These are phyloP conservation scores for Tenodera sinensis DNA, from an alignment of 2,888 invertebrate genomes.

Conservation along the genomic window DNA sequence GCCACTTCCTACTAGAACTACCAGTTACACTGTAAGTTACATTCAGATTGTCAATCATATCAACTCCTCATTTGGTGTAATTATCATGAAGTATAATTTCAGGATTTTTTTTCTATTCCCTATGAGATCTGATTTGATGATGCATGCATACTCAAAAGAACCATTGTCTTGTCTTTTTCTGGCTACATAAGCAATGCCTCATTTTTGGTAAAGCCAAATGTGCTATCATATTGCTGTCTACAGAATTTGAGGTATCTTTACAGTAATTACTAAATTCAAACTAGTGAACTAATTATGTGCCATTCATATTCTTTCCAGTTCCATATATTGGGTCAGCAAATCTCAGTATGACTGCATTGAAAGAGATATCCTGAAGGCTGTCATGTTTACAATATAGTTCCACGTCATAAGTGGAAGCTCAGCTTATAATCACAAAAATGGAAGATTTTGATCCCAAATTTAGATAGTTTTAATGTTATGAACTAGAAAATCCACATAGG, in stretches of 20 bases:
- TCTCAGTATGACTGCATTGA: slow-evolving; percentile 30
- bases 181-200: slow-evolving; percentile 23
- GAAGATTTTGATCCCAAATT: background rate
- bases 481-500: background rate
- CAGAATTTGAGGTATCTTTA: background rate
- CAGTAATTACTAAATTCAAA: slow-evolving; percentile 23
- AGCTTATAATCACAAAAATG: slow-evolving; percentile 28
- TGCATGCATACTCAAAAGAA: background rate
- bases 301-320: slow-evolving; percentile 29
- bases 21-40: slow-evolving; percentile 7
- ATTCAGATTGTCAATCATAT: slow-evolving; percentile 16
- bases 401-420: slow-evolving; percentile 30
- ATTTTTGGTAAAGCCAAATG: slow-evolving; percentile 25
- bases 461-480: background rate
- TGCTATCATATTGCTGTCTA: background rate
- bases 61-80: slow-evolving; percentile 10
- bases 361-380: slow-evolving; percentile 31
- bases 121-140: background rate
- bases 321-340: slow-evolving; percentile 28
- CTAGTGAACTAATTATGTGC: slow-evolving; percentile 31
- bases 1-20: background rate
- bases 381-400: slow-evolving; percentile 23
- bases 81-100: background rate
- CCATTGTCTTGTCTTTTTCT: background rate
- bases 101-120: background rate